Evolutionary conservation across 2,888 invertebrate genomes (phyloP).

Genomic region (Perizoma flavofasciatum): DNA sequence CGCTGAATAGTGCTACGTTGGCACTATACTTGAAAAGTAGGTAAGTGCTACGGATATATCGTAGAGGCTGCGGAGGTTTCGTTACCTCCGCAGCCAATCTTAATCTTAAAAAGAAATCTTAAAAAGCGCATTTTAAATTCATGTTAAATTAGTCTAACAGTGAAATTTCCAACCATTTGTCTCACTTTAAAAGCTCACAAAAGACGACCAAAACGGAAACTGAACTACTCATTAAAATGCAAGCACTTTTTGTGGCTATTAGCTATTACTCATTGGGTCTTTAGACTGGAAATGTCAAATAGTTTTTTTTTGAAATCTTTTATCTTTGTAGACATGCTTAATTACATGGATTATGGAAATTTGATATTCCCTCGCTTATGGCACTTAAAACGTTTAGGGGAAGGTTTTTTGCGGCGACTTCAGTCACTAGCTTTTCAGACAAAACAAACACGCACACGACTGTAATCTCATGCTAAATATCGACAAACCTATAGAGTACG

Average conservation of each 20-base stretch:
- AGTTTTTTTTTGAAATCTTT: slow-evolving; percentile 25
- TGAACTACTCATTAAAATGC: neutral
- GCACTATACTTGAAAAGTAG: too few relatives aligned
- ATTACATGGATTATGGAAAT: slow-evolving; percentile 44
- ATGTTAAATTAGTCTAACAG: too few relatives aligned
- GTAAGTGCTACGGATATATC: too few relatives aligned
- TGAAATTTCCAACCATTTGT: too few relatives aligned
- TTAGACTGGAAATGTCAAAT: slow-evolving; percentile 25
- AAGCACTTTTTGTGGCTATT: slow-evolving; percentile 17
- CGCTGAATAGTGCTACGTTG: too few relatives aligned
- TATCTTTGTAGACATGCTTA: slow-evolving; percentile 34
- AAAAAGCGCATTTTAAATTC: too few relatives aligned
- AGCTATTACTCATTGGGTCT: slow-evolving; percentile 32
- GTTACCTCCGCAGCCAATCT: too few relatives aligned
- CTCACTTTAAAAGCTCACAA: too few relatives aligned
- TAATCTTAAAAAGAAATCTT: too few relatives aligned
- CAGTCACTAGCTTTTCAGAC: neutral
- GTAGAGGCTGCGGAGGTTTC: too few relatives aligned
- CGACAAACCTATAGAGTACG: too few relatives aligned
- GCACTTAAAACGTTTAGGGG: slow-evolving; percentile 13
- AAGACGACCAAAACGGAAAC: neutral
- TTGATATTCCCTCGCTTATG: slow-evolving; percentile 33
- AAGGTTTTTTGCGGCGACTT: slow-evolving; percentile 5
- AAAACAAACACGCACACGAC: neutral
- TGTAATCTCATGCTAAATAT: too few relatives aligned